Conservation (phyloP, 1,140 invertebrate species). For the Drosophila ficusphila region DNA sequence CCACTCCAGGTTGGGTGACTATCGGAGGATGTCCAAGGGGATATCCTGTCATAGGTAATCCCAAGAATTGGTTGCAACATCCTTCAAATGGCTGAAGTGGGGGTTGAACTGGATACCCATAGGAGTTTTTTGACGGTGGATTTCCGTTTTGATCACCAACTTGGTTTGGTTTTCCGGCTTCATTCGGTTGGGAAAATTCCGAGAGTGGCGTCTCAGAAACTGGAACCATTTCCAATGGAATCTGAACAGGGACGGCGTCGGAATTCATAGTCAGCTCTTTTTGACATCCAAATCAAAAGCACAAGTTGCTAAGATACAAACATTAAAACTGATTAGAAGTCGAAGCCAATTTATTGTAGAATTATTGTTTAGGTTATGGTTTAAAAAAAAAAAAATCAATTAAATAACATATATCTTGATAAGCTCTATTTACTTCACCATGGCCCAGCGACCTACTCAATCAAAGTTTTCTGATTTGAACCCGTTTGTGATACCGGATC, state of each 20-base stretch:
- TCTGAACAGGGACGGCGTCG: neutral
- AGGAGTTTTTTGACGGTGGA: neutral
- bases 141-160: neutral
- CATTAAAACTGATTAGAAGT: neutral
- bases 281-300: too few species aligned
- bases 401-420: neutral
- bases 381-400: neutral
- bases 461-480: slow-evolving; percentile 1
- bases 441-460: slow-evolving; percentile 12
- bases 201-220: neutral
- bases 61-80: too few species aligned
- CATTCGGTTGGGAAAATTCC: too few species aligned
- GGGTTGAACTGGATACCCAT: neutral
- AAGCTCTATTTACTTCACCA: neutral
- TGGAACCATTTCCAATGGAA: neutral
- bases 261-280: neutral
- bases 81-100: too few species aligned
- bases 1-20: neutral
- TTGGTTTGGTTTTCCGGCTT: neutral
- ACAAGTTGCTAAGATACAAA: neutral
- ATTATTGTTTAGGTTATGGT: too few species aligned
- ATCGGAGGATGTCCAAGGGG: neutral
- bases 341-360: too few species aligned
- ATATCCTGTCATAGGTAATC: neutral
- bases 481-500: slow-evolving; percentile 6